Evolutionary conservation across 1,140 invertebrate species (phyloP), one percentile per base, ranked within the genome.

Genomic region (Neuroterus valhalla): DNA sequence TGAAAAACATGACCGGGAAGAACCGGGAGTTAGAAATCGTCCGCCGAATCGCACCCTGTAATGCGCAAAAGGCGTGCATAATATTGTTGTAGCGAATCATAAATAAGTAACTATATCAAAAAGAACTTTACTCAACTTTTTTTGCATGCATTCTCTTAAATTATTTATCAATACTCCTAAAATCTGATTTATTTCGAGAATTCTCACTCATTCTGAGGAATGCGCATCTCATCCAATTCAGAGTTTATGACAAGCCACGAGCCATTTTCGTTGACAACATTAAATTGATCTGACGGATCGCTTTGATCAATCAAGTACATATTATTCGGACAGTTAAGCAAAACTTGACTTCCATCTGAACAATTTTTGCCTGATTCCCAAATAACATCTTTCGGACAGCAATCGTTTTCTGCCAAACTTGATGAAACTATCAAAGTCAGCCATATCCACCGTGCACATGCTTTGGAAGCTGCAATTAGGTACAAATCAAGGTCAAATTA

Each of bases 281-380:
- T 44, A 26, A 5, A 72, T 71, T 48, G 83, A 82, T 8, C 77
- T 79, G 11, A 85, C 83, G 1, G 14, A 38, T 38, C 3, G 1
- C 50, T 14, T 8, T 45, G 43, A 3, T 14, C 0, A 0, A 44
- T n/a, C 0, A 80, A 74, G 12, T 84, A 55, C 0, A 85, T 17
- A 11, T 76, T 17, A 43, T 66, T 81, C 15, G 74, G 0, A 31
- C 87, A 88, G 2, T 71, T 5, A 0, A 88, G 26, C 2, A 26
- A 52, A 3, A 86, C 67, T 4, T 12, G 23, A 6, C 23, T 72
- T 11, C 81, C 85, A 26, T 86, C 79, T 1, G 79, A 78, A 50
- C 87, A 88, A 15, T 81, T 83, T 17, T 3, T 14, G 0, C 23
- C 15, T 2, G 1, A 45, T 4, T 2, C 23, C 76, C 84, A 88